Conservation (phyloP, 2,888 invertebrate genomes). For the Podotricha telesiphe region DNA sequence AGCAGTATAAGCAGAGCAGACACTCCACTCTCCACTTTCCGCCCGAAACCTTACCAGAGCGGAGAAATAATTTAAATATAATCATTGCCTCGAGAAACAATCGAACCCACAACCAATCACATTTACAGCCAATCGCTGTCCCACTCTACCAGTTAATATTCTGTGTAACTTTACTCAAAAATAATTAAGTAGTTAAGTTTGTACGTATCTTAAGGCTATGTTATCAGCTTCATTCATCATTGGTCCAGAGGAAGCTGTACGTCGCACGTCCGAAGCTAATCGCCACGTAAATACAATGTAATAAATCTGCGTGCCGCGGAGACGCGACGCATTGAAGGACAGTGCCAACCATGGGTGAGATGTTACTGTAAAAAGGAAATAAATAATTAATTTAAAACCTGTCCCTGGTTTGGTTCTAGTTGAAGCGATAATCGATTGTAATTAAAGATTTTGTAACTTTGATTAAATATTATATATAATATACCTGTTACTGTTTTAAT, state of each 20-base stretch:
- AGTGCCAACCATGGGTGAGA: constrained; percentile 37
- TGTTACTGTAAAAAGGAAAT: constrained; percentile 43
- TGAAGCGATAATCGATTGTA: neutral
- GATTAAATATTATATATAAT: too few relatives aligned
- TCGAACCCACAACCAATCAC: too few relatives aligned
- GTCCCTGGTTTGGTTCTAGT: constrained; percentile 22
- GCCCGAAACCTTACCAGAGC: too few relatives aligned
- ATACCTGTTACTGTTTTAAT: too few relatives aligned
- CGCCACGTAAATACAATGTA: constrained; percentile 45
- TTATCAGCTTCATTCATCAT: constrained; percentile 36
- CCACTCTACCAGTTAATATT: too few relatives aligned
- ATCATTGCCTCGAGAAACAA: too few relatives aligned
- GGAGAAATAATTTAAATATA: too few relatives aligned
- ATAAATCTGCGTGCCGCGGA: constrained; percentile 42
- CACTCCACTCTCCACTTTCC: too few relatives aligned
- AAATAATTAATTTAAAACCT: constrained; percentile 43
- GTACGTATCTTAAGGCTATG: constrained; percentile 19
- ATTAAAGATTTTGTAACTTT: neutral
- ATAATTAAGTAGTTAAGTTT: neutral
- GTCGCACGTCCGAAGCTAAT: constrained; percentile 43
- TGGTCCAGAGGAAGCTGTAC: constrained; percentile 41
- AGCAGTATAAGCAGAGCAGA: too few relatives aligned
- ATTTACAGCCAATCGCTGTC: too few relatives aligned
- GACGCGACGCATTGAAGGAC: constrained; percentile 40
- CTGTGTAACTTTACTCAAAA: too few relatives aligned